Conservation (phyloP, 2,888 invertebrate species). For the Lepeophtheirus nordmannii region DNA sequence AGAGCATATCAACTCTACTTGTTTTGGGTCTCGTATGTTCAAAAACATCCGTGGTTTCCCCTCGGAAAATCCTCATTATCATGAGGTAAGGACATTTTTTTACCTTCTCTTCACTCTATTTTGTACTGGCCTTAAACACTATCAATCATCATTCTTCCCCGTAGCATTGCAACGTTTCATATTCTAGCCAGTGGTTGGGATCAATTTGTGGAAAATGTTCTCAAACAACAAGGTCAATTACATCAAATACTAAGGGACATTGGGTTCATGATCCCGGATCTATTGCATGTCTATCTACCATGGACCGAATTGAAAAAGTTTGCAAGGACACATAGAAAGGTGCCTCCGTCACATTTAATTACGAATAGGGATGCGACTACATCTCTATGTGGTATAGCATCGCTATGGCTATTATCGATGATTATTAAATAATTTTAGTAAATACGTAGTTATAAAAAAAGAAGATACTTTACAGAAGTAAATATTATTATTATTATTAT, state of each 20-base stretch:
- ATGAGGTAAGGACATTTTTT: background rate
- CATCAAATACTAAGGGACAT: constrained; percentile 51
- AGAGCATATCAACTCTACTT: constrained; percentile 45
- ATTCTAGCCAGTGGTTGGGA: constrained; percentile 48
- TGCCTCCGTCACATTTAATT: constrained; percentile 32
- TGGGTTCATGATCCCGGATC: constrained; percentile 50
- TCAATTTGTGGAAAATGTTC: constrained; percentile 48
- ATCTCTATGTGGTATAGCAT: constrained; percentile 29
- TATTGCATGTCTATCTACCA: constrained; percentile 47
- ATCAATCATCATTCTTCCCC: background rate
- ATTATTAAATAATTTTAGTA: constrained; percentile 3
- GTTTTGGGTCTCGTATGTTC: constrained; percentile 44
- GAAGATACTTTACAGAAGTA: too few relatives aligned
- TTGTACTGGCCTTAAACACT: too few relatives aligned
- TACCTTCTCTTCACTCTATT: too few relatives aligned
- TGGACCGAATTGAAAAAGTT: constrained; percentile 32
- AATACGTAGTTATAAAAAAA: background rate
- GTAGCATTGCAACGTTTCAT: constrained; percentile 43
- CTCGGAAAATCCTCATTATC: constrained; percentile 33
- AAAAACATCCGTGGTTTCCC: constrained; percentile 40
- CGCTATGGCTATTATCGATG: background rate
- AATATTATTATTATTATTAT: too few relatives aligned
- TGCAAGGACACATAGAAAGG: constrained; percentile 30
- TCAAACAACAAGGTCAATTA: constrained; percentile 46
- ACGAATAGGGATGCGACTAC: constrained; percentile 34